Conservation (phyloP, 2,113 vertebrate species). For the Microcebus griseorufus region DNA sequence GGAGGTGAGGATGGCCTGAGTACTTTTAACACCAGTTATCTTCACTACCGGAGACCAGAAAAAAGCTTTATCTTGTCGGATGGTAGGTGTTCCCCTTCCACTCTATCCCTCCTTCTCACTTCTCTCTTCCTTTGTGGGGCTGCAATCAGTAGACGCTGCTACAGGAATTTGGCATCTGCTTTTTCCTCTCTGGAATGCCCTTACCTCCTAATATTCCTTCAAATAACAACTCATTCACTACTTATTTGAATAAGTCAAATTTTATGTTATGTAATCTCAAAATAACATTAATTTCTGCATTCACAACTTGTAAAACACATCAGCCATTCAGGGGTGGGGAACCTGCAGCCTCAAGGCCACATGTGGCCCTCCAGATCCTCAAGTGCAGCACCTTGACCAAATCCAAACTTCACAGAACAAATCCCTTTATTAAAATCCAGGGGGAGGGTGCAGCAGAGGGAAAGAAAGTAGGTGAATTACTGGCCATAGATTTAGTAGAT, state of each 20-base stretch:
- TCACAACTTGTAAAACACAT: conserved; percentile 18
- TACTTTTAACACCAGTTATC: background rate
- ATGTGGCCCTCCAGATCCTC: no score
- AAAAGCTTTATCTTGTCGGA: background rate
- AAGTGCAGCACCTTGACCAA: no score
- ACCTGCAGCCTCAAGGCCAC: no score
- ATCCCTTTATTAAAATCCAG: no score
- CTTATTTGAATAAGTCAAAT: background rate
- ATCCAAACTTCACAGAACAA: no score
- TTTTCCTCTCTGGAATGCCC: background rate
- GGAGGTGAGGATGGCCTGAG: background rate
- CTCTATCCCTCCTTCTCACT: background rate
- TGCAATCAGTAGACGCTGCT: background rate
- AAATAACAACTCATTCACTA: background rate
- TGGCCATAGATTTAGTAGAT: background rate
- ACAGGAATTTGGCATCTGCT: background rate
- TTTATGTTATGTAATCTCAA: background rate
- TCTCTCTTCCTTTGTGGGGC: background rate
- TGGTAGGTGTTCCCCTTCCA: accelerated
- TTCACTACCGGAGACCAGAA: background rate
- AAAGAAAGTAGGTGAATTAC: background rate
- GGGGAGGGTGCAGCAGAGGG: background rate
- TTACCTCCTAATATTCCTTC: background rate
- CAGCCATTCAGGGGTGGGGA: background rate
- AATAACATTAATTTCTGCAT: background rate